Evolutionary conservation across 2,797 vertebrate genomes (phyloP), one percentile per base, ranked within the genome.

Genomic region (Psittacula derbiana): DNA sequence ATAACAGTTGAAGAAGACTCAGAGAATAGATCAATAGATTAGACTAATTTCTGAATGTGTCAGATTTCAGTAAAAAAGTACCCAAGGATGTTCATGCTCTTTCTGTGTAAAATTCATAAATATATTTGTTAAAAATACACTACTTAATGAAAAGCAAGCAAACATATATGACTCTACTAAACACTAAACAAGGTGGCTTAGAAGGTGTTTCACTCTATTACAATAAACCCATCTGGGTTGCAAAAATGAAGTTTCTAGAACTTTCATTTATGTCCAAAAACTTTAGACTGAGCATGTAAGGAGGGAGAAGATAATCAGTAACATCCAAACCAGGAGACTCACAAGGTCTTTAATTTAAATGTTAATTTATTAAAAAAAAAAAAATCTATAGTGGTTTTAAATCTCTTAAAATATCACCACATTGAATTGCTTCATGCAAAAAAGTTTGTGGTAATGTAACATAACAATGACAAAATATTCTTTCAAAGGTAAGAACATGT

Each of bases 61-160:
- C 9, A 19, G 1, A 12, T 81, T 46, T 89, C 7, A 15, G 20
- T 18, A 41, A 69, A 89, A 83, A 38, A 21, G 14, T 53, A 17
- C 25, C 6, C 9, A 28, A 14, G 10, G 2, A 62, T 1, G 3
- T 55, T 70, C 30, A 3, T 20, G 6, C 1, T 8, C 1, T 6
- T 73, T 43, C 40, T 28, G 7, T 50, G 15, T 53, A 38, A 49
- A 72, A 30, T 46, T 67, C 25, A 20, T 46, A n/a, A 2, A 23
- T 15, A 2, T n/a, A 12, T 58, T 60, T 58, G 4, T 53, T 53
- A 58, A 80, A 70, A 80, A 24, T 6, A 53, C 1, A 11, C 21
- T 47, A 30, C 5, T 47, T 23, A 43, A 70, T 6, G 30, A 58
- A 75, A 80, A 12, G 0, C 1, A 44, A 69, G 2, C 2, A 72